Base-by-base conservation (phyloP, 1,140 invertebrate genomes). In the Ceratina australensis region DNA sequence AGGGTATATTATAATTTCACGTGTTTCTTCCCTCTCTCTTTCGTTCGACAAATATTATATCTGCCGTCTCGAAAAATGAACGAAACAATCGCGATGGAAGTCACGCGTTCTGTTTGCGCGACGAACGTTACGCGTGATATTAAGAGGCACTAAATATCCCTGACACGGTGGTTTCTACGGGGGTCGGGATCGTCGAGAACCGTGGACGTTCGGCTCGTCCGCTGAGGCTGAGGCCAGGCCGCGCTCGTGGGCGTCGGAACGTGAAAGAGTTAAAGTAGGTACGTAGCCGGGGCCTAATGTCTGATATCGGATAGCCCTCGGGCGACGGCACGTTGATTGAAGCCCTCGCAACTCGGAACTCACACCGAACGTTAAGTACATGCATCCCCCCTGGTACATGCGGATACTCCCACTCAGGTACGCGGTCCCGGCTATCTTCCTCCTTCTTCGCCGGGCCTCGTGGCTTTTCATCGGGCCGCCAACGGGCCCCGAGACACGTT, bases 251-350 rank as follows among this genome's bases (percentile, higher is more conserved):
- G 86, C 86, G 87, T 90, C 86, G 89, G 82, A 87, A 87, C 80
- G 80, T 79, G 71, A 65, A 79, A 68, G 80, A 79, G 69, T 79
- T 68, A 66, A 73, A 72, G 33, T 42, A 42, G n/a, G 52, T 77
- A 80, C 73, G 66, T 83, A 68, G 76, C 56, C 84, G 80, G n/a
- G 52, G 52, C 88, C 88, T 91, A 91, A 91, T 92, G 90, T 90
- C 90, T 90, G 90, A 91, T 91, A 91, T 91, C 90, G 89, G 90
- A 91, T 91, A 83, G 86, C 87, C 90, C 90, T 60, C 83, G 67
- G 90, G 90, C 90, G 90, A 91, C 90, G 90, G 90, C 89, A 87
- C 87, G 90, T 90, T 91, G 90, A 92, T 92, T 92, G 90, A 91
- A 91, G 90, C 90, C 89, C 87, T 91, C 80, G 87, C 86, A 79